A percentile compares a stretch with the other conserved stretches of the same genome.
phyloP scores from a whole-genome alignment of 1,140 invertebrate genomes.

The Pemphigus obesinymphae region DNA sequence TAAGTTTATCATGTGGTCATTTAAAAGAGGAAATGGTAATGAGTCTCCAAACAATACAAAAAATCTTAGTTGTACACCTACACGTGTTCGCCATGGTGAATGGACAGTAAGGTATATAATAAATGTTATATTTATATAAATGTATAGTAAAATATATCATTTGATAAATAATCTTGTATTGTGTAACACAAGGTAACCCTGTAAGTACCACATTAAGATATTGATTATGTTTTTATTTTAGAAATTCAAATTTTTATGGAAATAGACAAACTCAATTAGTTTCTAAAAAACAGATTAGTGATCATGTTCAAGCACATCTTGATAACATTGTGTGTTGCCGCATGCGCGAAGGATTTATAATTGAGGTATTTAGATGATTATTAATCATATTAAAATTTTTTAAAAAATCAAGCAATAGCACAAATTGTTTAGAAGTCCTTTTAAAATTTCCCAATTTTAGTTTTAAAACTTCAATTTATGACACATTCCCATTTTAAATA shows the following conservation, averaged over 20 bases:
- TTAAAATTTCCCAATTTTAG: too few species aligned
- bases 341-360: slow-evolving; percentile 72
- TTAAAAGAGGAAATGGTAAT: slow-evolving; percentile 55
- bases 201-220: too few species aligned
- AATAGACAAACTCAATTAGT: slow-evolving; percentile 56
- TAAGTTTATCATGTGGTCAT: slow-evolving; percentile 71
- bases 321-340: slow-evolving; percentile 68
- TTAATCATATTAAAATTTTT: too few species aligned
- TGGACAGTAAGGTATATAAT: slow-evolving; percentile 53
- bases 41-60: slow-evolving; percentile 1
- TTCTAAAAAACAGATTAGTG: slow-evolving; percentile 64
- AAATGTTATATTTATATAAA: background rate
- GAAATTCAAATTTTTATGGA: slow-evolving; percentile 59
- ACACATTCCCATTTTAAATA: too few species aligned
- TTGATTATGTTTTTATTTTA: slow-evolving; percentile 49
- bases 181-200: too few species aligned
- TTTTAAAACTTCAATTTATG: too few species aligned
- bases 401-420: too few species aligned
- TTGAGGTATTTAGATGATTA: slow-evolving; percentile 59
- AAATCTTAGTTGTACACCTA: slow-evolving; percentile 23
- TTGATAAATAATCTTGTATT: too few species aligned
- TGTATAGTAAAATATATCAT: too few species aligned
- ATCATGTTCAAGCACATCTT: slow-evolving; percentile 61
- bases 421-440: too few species aligned
- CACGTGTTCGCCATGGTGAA: slow-evolving; percentile 47